A percentile compares a stretch with the other conserved stretches of the same genome.
phyloP scores from a whole-genome alignment of 2,797 vertebrate species.

The Danio kyathit region DNA sequence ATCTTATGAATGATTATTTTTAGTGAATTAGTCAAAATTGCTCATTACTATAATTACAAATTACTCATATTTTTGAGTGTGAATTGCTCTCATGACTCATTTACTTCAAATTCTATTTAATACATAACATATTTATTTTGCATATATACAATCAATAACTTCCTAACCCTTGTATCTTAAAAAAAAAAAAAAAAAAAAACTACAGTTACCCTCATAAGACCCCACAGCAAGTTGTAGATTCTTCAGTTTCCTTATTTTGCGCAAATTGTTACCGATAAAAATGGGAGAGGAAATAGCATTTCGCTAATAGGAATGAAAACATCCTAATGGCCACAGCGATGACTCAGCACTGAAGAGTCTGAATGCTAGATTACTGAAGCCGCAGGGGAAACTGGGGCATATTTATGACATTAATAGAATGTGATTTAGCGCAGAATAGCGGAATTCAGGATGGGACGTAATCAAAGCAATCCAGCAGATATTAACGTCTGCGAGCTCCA shows the following conservation, averaged over 20 bases:
- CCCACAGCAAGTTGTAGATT: slow-evolving; percentile 18
- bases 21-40: background rate
- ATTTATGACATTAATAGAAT: slow-evolving; percentile 50
- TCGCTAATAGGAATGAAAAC: slow-evolving; percentile 51
- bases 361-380: slow-evolving; percentile 28
- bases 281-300: slow-evolving; percentile 47
- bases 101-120: background rate
- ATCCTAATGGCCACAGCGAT: slow-evolving; percentile 55
- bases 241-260: slow-evolving; percentile 11
- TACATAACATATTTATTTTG: no score
- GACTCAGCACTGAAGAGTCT: slow-evolving; percentile 40
- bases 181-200: no score
- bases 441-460: slow-evolving; percentile 9
- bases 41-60: no score
- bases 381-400: slow-evolving; percentile 40
- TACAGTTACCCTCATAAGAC: slow-evolving; percentile 10
- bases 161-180: background rate
- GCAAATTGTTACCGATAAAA: slow-evolving; percentile 18
- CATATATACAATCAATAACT: background rate
- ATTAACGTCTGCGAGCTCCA: slow-evolving; percentile 14
- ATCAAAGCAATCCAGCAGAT: slow-evolving; percentile 10
- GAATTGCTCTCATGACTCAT: background rate
- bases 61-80: background rate
- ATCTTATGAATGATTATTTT: background rate
- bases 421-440: slow-evolving; percentile 19